Evolutionary conservation across 2,113 vertebrate genomes (phyloP).

Genomic region (Stegostoma tigrinum): DNA sequence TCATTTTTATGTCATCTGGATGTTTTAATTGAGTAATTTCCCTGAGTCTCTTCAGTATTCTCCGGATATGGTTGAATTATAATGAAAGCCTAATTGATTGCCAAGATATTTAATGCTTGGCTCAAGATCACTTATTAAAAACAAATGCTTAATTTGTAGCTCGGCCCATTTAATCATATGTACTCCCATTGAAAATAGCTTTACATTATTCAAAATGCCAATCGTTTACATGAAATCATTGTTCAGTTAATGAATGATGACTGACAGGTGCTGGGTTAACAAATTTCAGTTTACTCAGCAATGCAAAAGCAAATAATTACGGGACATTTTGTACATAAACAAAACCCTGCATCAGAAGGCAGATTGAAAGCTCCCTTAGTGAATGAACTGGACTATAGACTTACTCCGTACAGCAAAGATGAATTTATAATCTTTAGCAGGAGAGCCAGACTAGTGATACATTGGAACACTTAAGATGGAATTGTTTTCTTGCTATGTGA

Average conservation of each 20-base stretch:
- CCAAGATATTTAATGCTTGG: constrained; percentile 2
- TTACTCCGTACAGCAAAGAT: background rate
- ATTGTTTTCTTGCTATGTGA: background rate
- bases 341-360: background rate
- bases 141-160: constrained; percentile 1
- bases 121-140: constrained; percentile 1
- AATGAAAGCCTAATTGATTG: background rate
- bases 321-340: background rate
- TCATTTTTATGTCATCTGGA: background rate
- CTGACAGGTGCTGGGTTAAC: background rate
- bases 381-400: background rate
- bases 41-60: background rate
- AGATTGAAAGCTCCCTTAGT: background rate
- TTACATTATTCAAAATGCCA: background rate
- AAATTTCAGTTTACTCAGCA: background rate
- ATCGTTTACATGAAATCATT: background rate
- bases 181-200: background rate
- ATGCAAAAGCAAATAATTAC: background rate
- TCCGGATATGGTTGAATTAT: background rate
- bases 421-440: background rate
- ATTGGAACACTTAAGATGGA: background rate
- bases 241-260: background rate
- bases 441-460: background rate
- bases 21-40: background rate
- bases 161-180: background rate